Evolutionary conservation across 2,113 vertebrate species (phyloP).

Genomic region (Tricholaema leucomelas): DNA sequence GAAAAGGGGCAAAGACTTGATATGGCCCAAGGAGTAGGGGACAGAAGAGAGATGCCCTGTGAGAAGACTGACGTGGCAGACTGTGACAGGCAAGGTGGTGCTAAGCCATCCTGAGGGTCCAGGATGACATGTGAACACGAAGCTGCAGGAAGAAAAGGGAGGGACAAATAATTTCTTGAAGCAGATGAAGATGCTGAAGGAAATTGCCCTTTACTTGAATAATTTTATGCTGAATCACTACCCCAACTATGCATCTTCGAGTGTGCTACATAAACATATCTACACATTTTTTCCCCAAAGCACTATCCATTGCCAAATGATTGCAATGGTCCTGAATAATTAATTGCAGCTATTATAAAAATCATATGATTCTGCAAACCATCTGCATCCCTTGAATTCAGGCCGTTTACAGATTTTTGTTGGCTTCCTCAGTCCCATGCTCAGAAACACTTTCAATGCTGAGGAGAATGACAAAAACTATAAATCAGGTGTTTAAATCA

Average conservation of each 20-base stretch:
- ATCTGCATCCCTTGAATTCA: background rate
- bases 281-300: background rate
- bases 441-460: background rate
- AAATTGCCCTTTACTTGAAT: background rate
- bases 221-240: background rate
- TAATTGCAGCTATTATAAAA: background rate
- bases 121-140: background rate
- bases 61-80: background rate
- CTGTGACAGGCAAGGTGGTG: background rate
- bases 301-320: background rate
- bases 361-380: background rate
- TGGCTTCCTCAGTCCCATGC: background rate
- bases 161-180: background rate
- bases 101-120: background rate
- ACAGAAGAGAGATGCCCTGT: background rate
- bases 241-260: background rate
- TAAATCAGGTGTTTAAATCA: background rate
- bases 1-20: background rate
- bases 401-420: background rate
- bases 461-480: background rate
- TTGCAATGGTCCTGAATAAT: background rate
- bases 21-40: rapidly evolving
- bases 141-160: background rate
- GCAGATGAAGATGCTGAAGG: background rate
- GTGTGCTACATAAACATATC: background rate